These are phyloP conservation scores for Megalops cyprinoides DNA, from an alignment of 2,797 vertebrate genomes.

Conservation along the genomic window DNA sequence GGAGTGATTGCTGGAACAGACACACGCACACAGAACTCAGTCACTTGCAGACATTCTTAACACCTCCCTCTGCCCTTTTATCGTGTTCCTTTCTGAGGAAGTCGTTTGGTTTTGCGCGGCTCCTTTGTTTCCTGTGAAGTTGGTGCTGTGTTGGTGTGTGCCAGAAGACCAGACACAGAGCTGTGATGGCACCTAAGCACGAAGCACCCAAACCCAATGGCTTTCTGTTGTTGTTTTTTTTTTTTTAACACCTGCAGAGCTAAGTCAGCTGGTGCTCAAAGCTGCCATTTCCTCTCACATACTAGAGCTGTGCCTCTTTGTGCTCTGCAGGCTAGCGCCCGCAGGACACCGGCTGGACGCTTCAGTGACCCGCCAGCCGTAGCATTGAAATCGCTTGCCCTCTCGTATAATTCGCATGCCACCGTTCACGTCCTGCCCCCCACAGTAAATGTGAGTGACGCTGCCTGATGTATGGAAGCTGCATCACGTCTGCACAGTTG, in stretches of 20 bases:
- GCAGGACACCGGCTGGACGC: neutral
- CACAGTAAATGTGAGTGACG: too few relatives aligned
- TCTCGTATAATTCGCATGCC: neutral
- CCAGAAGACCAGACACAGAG: neutral
- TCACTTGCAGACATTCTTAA: neutral
- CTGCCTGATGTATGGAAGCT: too few relatives aligned
- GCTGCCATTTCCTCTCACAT: neutral
- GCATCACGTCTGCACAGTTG: too few relatives aligned
- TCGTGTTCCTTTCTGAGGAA: neutral
- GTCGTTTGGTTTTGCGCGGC: neutral
- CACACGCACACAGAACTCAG: neutral
- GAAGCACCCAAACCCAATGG: neutral
- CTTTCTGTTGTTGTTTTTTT: neutral
- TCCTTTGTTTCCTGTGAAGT: slow-evolving; percentile 12
- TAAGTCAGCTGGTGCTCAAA: neutral
- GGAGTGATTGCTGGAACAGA: neutral
- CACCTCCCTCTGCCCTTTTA: neutral
- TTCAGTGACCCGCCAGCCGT: neutral
- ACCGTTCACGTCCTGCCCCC: neutral
- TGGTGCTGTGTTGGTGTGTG: neutral
- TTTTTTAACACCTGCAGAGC: too few relatives aligned
- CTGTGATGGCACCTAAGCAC: neutral
- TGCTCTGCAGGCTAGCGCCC: neutral
- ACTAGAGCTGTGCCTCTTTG: neutral
- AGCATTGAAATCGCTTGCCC: neutral